Evolutionary conservation across 2,113 vertebrate genomes (phyloP).

Genomic region (Salvelinus alpinus): DNA sequence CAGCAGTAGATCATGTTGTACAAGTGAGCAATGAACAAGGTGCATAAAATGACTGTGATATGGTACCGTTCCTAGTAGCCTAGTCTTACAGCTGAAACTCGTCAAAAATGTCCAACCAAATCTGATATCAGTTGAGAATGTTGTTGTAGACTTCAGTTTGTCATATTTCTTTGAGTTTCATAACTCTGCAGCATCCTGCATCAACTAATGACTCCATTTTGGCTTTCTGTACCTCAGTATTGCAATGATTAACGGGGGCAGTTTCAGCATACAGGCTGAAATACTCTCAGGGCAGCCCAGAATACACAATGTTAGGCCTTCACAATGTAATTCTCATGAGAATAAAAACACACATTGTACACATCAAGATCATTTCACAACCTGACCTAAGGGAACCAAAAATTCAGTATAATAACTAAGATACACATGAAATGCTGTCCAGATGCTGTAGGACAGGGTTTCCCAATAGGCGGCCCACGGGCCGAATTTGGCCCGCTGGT

Average conservation of each 20-base stretch:
- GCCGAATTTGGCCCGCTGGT: too few species aligned
- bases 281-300: neutral
- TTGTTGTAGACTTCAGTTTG: slow-evolving; percentile 33
- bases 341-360: too few species aligned
- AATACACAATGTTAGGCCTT: too few species aligned
- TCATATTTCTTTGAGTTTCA: slow-evolving; percentile 44
- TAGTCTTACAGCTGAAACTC: slow-evolving; percentile 50
- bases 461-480: neutral
- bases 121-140: slow-evolving; percentile 34
- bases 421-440: neutral
- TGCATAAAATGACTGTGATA: slow-evolving; percentile 38
- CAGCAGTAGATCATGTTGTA: slow-evolving; percentile 32
- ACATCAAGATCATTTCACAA: neutral
- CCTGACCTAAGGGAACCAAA: neutral
- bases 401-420: neutral
- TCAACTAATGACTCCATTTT: neutral
- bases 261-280: neutral
- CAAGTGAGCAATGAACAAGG: slow-evolving; percentile 39
- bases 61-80: slow-evolving; percentile 45
- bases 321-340: too few species aligned
- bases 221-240: neutral
- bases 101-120: slow-evolving; percentile 38
- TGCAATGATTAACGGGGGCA: neutral
- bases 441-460: neutral
- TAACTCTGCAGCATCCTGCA: neutral